A percentile compares a stretch with the other conserved stretches of the same genome.
Evolutionary conservation across 2,113 vertebrate genomes (phyloP).

Genomic region (Plotosus lineatus): DNA sequence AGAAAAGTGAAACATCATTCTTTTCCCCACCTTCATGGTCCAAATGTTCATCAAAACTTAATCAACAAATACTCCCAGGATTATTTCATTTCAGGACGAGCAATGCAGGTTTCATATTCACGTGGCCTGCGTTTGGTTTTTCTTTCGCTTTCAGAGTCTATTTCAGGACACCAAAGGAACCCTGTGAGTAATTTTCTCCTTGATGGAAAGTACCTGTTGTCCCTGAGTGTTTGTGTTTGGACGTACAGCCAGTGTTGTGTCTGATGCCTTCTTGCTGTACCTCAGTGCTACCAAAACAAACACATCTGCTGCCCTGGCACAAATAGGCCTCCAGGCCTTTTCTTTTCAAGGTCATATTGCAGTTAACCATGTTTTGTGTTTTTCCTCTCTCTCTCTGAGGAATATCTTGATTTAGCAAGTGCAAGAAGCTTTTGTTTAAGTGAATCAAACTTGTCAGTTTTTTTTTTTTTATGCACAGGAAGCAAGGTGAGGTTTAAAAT

Average conservation of each 20-base stretch:
- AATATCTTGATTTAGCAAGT: conserved; percentile 5
- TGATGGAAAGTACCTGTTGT: conserved; percentile 45
- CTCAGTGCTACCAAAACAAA: conserved; percentile 53
- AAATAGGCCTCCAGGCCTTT: neutral
- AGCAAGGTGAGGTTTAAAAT: too few species aligned
- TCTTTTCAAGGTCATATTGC: conserved; percentile 13
- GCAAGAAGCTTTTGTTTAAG: neutral
- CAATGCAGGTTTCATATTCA: neutral
- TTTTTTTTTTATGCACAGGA: neutral
- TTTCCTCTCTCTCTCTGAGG: neutral
- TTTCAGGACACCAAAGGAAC: conserved; percentile 23
- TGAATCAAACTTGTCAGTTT: neutral
- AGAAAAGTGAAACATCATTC: neutral
- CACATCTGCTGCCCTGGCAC: conserved; percentile 30
- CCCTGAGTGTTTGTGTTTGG: conserved; percentile 31
- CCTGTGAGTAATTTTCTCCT: conserved; percentile 7
- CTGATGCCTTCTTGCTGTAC: conserved; percentile 38
- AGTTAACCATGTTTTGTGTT: conserved; percentile 22
- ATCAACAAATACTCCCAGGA: neutral
- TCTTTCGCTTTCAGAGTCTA: conserved; percentile 31
- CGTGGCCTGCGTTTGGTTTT: conserved; percentile 15
- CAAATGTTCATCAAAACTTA: neutral
- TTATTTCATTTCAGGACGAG: neutral
- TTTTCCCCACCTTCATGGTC: neutral
- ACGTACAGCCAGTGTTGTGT: conserved; percentile 13